Evolutionary conservation across 1,140 invertebrate genomes (phyloP), one percentile per base, ranked within the genome.

Genomic region (Camponotus vicinus): DNA sequence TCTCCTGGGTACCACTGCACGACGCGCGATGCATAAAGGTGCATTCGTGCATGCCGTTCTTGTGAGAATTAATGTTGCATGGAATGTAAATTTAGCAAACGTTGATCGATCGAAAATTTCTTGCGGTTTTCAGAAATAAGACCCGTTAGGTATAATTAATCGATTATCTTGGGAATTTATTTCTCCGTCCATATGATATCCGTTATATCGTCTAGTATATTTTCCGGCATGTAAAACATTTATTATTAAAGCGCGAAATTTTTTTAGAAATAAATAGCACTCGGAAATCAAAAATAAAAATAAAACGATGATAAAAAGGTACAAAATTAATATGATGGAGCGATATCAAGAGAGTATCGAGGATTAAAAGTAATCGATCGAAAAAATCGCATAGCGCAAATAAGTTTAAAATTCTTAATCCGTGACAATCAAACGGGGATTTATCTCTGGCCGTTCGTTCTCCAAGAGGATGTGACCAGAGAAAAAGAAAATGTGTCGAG

Each of bases 381-480:
- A 40, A 55, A 61, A 42, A 32, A n/a, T 42, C 21, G 37, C 37
- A 13, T 8, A 18, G 55, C 13, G 37, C 55, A 76, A 76, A 76
- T 61, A 76, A 76, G 21, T 34, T 32, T 76, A 6, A 76, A 61
- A 75, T 61, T 55, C 34, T 18, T 73, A 76, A 76, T 37, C 37
- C 55, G 5, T 45, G 76, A 66, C 42, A 78, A 77, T 77, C 75
- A 64, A 77, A 66, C 61, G 76, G 18, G 61, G 76, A 66, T 78
- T 78, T 78, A 66, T 66, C 34, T 18, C 18, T 11, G 18, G 8
- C 21, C 37, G 3, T 59, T 13, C 34, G 71, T 57, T 59, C 27
- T 59, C 13, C 40, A 18, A 40, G 67, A 76, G 52, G 57, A 15
- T 3, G 18, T 1, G 40, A 37, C 5, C 57, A 27, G 3, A 40